Conservation (phyloP, 2,797 vertebrate genomes). For the Sorex maritimensis region DNA sequence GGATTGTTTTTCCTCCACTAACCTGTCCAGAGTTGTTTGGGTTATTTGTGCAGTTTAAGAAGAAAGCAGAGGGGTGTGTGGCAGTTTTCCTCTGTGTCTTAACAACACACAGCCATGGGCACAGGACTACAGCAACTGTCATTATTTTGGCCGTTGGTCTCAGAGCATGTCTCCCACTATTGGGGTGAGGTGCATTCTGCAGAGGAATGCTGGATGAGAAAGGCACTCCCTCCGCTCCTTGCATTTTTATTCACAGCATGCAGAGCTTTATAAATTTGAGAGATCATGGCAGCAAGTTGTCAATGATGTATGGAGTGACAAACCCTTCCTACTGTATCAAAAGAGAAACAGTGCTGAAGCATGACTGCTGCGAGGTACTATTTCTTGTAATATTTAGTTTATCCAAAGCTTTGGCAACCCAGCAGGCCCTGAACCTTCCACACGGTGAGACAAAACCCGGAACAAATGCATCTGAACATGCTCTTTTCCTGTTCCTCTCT, state of each 20-base stretch:
- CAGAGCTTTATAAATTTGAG: slow-evolving; percentile 68
- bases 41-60: no score
- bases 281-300: slow-evolving; percentile 67
- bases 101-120: neutral
- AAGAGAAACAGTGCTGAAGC: neutral
- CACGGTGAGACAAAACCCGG: slow-evolving; percentile 66
- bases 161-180: neutral
- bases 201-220: neutral
- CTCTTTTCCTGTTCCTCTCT: slow-evolving; percentile 67
- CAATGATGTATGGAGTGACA: slow-evolving; percentile 63
- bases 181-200: slow-evolving; percentile 28
- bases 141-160: slow-evolving; percentile 18
- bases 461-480: slow-evolving; percentile 68
- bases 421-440: slow-evolving; percentile 70
- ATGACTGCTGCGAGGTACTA: slow-evolving; percentile 17
- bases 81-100: no score
- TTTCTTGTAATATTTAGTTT: slow-evolving; percentile 66
- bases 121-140: neutral
- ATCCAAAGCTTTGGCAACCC: slow-evolving; percentile 67
- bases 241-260: neutral
- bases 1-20: no score
- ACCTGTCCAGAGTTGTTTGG: no score
- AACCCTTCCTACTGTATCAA: slow-evolving; percentile 39
- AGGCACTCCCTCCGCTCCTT: neutral
- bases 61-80: no score